Base-by-base conservation (phyloP, 2,888 invertebrate genomes). In the Ennomos erosarius region DNA sequence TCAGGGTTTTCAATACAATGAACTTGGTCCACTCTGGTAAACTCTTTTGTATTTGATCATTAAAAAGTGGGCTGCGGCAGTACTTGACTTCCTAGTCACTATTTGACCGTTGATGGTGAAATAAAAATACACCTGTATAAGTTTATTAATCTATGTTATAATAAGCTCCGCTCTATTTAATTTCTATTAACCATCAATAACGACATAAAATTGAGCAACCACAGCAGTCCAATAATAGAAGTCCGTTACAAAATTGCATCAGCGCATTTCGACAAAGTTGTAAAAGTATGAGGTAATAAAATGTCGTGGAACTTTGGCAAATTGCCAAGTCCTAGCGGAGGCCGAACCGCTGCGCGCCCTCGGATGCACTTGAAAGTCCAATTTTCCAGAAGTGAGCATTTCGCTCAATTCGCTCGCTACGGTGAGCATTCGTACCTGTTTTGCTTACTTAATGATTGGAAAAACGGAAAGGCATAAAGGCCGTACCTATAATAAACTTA, bases 311-410 rank as follows among this genome's bases (percentile, higher is more conserved):
- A 71, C 58, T 65, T 71, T 81, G 82, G 82, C 79, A 71, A 60
- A 49, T 39, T 58, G 63, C 80, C 82, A 79, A 73, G 64, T 63
- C 33, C 64, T 67, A 62, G 65, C 51, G 40, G 71, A 71, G 73
- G 73, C 69, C 65, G 65, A 68, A 70, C 68, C 62, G 67, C 52
- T 54, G 62, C 68, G 69, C 62, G 67, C 67, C 67, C 73, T 74
- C 64, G 43, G 61, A 58, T 73, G 75, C 76, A 74, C 70, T 75
- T 64, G 63, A 51, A 59, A 64, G 64, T 69, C 71, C 71, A 78
- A 79, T 80, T 81, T 80, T 80, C 76, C 75, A 75, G 69, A 56
- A 65, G 59, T 59, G 60, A 73, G 73, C 71, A 65, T 66, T 59
- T 61, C 55, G 56, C 43, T 55, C 59, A 47, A 43, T 50, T 46